Evolutionary conservation across 1,140 invertebrate genomes (phyloP).

Genomic region (Saccostrea cuccullata): DNA sequence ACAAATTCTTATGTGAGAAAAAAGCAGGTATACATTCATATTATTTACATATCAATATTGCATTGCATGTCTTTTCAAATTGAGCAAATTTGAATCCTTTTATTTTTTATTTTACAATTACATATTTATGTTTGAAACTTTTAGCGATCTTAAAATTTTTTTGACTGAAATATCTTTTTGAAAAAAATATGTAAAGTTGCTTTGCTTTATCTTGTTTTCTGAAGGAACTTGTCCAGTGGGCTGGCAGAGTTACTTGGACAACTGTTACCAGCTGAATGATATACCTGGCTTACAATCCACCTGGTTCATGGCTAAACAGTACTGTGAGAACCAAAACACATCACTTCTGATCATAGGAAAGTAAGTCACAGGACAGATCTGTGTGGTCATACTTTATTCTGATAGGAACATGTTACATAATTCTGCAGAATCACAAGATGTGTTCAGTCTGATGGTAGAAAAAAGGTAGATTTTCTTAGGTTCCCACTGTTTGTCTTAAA

Average conservation of each 20-base stretch:
- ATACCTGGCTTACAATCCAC: conserved; percentile 30
- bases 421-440: no score
- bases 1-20: conserved; percentile 57
- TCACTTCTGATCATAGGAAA: conserved; percentile 43
- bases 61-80: no score
- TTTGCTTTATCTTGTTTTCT: background rate
- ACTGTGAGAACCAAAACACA: conserved; percentile 57
- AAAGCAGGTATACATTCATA: conserved; percentile 47
- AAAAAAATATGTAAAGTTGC: background rate
- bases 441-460: no score
- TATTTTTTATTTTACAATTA: no score
- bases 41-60: background rate
- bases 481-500: no score
- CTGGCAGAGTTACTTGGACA: conserved; percentile 50
- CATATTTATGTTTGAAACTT: no score
- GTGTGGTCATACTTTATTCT: no score
- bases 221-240: conserved; percentile 59
- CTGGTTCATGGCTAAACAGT: conserved; percentile 59
- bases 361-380: background rate
- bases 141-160: no score
- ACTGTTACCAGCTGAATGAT: conserved; percentile 58
- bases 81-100: no score
- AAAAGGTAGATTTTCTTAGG: no score
- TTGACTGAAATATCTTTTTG: no score
- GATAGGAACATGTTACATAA: no score